A percentile compares a stretch with the other conserved stretches of the same genome.
phyloP scores from a whole-genome alignment of 2,888 invertebrate genomes.

The Xestoiulus laeticollis region DNA sequence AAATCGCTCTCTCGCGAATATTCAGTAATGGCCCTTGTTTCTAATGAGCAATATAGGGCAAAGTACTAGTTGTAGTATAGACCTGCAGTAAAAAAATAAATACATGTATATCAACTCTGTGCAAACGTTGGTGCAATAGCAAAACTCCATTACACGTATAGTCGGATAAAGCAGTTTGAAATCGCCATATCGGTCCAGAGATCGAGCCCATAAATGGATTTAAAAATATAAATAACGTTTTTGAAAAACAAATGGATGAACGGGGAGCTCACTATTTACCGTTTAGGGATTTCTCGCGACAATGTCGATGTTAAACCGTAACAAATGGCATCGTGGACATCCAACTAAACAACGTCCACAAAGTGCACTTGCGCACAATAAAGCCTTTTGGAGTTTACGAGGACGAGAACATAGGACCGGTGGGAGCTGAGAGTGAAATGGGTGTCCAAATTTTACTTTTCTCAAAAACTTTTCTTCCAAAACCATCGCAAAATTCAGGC shows the following conservation, averaged over 20 bases:
- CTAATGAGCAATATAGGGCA: neutral
- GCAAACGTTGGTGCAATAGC: neutral
- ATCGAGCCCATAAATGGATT: neutral
- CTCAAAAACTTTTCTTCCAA: neutral
- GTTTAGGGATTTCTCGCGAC: slow-evolving; percentile 5
- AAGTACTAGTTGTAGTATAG: neutral
- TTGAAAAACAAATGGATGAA: slow-evolving; percentile 28
- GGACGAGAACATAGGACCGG: neutral
- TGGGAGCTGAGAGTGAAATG: neutral
- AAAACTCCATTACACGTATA: neutral
- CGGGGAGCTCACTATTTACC: neutral
- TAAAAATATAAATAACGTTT: slow-evolving; percentile 5
- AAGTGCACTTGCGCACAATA: neutral
- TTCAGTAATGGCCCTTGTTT: neutral
- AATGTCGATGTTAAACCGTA: slow-evolving; percentile 3
- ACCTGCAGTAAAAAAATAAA: neutral
- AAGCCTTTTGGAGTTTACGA: slow-evolving; percentile 11
- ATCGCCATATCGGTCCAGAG: neutral
- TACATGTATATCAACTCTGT: neutral
- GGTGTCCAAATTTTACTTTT: neutral
- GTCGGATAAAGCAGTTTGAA: neutral
- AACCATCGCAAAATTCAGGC: neutral
- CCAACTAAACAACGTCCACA: neutral
- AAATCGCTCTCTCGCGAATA: neutral
- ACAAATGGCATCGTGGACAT: neutral